Conservation (phyloP, 1,140 invertebrate species). For the Saxidomus purpurata region DNA sequence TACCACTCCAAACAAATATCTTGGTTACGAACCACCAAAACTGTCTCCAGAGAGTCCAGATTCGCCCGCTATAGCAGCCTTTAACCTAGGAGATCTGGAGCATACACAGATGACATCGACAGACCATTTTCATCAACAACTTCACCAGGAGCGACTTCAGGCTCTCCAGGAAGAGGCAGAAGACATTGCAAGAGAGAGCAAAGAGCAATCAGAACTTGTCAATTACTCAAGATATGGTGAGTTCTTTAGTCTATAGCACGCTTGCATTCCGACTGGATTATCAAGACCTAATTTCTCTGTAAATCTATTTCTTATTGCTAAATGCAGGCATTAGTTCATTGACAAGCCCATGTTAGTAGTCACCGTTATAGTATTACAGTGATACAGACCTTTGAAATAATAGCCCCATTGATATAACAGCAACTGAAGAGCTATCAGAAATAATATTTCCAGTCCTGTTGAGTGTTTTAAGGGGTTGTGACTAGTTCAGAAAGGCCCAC, state of each 20-base stretch:
- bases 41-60: constrained; percentile 44
- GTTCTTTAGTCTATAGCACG: neutral
- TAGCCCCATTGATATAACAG: too few species aligned
- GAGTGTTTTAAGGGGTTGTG: too few species aligned
- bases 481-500: too few species aligned
- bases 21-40: neutral
- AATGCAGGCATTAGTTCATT: too few species aligned
- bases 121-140: constrained; percentile 45
- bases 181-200: constrained; percentile 33
- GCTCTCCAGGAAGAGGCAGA: constrained; percentile 35
- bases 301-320: too few species aligned
- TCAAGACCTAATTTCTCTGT: too few species aligned
- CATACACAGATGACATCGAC: constrained; percentile 47
- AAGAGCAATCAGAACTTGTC: constrained; percentile 43
- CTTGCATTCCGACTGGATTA: too few species aligned
- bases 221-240: constrained; percentile 49
- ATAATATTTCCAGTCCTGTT: too few species aligned
- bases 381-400: too few species aligned
- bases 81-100: constrained; percentile 45
- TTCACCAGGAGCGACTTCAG: constrained; percentile 11
- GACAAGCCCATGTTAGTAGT: too few species aligned
- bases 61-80: constrained; percentile 33
- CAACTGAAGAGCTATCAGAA: too few species aligned
- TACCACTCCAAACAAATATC: neutral
- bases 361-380: too few species aligned